A percentile compares a stretch with the other conserved stretches of the same genome.
phyloP scores from a whole-genome alignment of 2,113 vertebrate genomes.

The Hippocampus barbouri region DNA sequence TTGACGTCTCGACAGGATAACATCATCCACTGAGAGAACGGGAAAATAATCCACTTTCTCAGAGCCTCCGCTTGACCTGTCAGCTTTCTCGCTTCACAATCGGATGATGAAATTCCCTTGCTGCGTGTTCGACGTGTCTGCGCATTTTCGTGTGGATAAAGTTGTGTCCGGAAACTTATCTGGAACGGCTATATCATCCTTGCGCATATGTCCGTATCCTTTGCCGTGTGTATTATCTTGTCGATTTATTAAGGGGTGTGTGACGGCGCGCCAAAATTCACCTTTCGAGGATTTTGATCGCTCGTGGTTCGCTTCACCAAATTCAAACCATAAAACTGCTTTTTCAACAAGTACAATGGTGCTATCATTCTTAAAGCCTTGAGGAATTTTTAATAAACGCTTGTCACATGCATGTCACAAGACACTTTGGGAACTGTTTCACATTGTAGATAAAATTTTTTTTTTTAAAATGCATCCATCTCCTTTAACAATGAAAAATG shows the following conservation, averaged over 20 bases:
- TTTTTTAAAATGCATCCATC: too few species aligned
- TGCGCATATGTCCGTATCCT: constrained; percentile 26
- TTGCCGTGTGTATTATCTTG: constrained; percentile 9
- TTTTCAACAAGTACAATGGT: not conserved
- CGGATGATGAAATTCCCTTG: constrained; percentile 51
- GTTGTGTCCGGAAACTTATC: constrained; percentile 33
- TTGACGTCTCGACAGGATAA: constrained; percentile 50
- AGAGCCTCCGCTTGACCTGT: constrained; percentile 33
- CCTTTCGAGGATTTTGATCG: not conserved
- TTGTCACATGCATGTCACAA: not conserved
- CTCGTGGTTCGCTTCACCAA: not conserved
- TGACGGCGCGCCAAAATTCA: not conserved
- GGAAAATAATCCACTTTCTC: constrained; percentile 55
- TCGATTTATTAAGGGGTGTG: not conserved
- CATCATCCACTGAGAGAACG: constrained; percentile 51
- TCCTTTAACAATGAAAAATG: not conserved
- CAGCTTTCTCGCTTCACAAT: constrained; percentile 51
- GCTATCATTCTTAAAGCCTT: too few species aligned
- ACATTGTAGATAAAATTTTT: not conserved
- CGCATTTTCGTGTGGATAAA: constrained; percentile 2
- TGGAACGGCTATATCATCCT: constrained; percentile 42
- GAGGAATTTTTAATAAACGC: not conserved
- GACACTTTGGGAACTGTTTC: not conserved
- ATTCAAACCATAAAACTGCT: not conserved
- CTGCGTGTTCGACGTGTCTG: constrained; percentile 1